Evolutionary conservation across 2,113 vertebrate species (phyloP).

Genomic region (Neogale vison): DNA sequence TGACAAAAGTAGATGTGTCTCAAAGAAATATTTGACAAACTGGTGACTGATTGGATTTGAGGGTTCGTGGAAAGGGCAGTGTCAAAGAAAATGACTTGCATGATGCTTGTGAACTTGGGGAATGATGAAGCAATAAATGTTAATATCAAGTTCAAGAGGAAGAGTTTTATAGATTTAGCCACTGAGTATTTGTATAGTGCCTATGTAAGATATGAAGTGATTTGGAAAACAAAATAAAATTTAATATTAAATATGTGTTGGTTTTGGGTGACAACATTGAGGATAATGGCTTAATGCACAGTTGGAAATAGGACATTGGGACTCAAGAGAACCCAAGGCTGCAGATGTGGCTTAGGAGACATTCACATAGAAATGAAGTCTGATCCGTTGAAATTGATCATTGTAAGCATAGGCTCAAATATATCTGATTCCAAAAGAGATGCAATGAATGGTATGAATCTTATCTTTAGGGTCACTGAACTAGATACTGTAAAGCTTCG

Average conservation of each 20-base stretch:
- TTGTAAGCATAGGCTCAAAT: neutral
- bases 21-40: slow-evolving; percentile 43
- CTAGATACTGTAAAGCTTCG: neutral
- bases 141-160: neutral
- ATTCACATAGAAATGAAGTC: slow-evolving; percentile 46
- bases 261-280: neutral
- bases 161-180: neutral
- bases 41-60: slow-evolving; percentile 11
- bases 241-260: neutral
- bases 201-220: neutral
- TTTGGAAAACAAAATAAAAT: neutral
- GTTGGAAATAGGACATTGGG: neutral
- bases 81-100: neutral
- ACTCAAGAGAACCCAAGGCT: neutral
- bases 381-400: neutral
- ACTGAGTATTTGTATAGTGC: neutral
- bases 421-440: neutral
- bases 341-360: neutral
- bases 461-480: neutral
- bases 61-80: neutral
- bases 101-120: neutral
- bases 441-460: neutral
- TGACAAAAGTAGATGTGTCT: slow-evolving; percentile 9
- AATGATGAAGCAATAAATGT: neutral
- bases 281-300: neutral